phyloP scores from a whole-genome alignment of 1,140 invertebrate species.

The Cecropterus lyciades region DNA sequence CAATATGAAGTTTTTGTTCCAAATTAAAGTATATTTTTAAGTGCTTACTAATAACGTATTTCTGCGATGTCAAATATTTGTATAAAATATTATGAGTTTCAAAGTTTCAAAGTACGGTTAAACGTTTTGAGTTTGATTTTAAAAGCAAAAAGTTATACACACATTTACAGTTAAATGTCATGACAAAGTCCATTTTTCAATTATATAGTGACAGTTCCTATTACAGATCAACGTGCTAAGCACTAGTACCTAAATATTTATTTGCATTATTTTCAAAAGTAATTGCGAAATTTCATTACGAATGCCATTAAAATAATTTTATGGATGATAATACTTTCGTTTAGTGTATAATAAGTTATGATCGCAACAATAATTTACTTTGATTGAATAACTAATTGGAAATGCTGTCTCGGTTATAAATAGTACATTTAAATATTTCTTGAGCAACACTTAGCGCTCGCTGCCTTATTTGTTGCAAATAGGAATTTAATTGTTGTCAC shows the following conservation, averaged over 20 bases:
- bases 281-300: conserved; percentile 1
- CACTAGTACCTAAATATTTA: conserved; percentile 13
- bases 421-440: conserved; percentile 21
- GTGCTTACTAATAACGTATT: no score
- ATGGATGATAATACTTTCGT: conserved; percentile 9
- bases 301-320: conserved; percentile 18
- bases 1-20: no score
- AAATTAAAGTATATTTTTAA: no score
- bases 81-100: conserved; percentile 1
- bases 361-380: conserved; percentile 10
- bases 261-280: not conserved
- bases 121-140: not conserved
- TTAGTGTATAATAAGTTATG: not conserved
- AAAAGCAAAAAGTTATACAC: not conserved
- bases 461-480: conserved; percentile 23
- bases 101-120: not conserved
- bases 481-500: conserved; percentile 29
- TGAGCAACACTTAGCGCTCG: conserved; percentile 21
- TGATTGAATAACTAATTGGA: conserved; percentile 23
- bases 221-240: not conserved
- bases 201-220: conserved; percentile 6
- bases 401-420: conserved; percentile 10
- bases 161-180: conserved; percentile 2
- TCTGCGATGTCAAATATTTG: no score
- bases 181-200: conserved; percentile 1